A percentile compares a stretch with the other conserved stretches of the same genome.
Conservation (phyloP, 2,888 invertebrate species). For the Xanthostigma xanthostigma region DNA sequence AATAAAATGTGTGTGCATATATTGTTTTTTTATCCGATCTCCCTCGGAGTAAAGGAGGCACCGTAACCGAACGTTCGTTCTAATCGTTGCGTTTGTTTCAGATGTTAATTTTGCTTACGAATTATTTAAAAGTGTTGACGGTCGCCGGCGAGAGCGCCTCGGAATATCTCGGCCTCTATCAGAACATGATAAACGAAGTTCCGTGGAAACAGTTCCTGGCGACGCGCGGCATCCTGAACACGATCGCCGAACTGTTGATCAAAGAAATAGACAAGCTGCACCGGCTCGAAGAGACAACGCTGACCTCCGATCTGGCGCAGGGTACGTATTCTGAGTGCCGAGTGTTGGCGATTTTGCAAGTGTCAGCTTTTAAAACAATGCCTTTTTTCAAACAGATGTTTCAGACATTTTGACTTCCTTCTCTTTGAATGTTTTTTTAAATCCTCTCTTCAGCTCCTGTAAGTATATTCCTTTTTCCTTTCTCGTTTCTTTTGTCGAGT, state of each 20-base stretch:
- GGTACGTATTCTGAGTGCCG: constrained; percentile 26
- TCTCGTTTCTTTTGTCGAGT: too few species aligned
- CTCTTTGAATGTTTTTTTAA: background rate
- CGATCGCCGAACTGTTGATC: constrained; percentile 73
- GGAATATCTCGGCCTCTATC: constrained; percentile 79
- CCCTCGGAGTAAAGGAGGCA: background rate
- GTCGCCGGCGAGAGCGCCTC: constrained; percentile 82
- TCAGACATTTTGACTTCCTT: background rate
- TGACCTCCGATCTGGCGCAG: constrained; percentile 88
- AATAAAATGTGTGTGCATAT: too few species aligned
- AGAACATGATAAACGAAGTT: constrained; percentile 66
- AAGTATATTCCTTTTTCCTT: too few species aligned
- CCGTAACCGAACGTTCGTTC: too few species aligned
- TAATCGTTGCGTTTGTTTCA: constrained; percentile 19
- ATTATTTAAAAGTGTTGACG: constrained; percentile 75
- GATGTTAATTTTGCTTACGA: constrained; percentile 74
- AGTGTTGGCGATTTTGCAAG: too few species aligned
- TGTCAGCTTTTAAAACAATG: too few species aligned
- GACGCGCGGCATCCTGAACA: constrained; percentile 67
- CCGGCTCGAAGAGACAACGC: constrained; percentile 77
- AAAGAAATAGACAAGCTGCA: constrained; percentile 80
- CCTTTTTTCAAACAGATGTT: too few species aligned
- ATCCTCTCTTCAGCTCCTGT: too few species aligned
- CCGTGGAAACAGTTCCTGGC: constrained; percentile 93
- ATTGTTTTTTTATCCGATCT: too few species aligned